phyloP scores from a whole-genome alignment of 2,113 vertebrate genomes.

The Xenotilapia longispinis region DNA sequence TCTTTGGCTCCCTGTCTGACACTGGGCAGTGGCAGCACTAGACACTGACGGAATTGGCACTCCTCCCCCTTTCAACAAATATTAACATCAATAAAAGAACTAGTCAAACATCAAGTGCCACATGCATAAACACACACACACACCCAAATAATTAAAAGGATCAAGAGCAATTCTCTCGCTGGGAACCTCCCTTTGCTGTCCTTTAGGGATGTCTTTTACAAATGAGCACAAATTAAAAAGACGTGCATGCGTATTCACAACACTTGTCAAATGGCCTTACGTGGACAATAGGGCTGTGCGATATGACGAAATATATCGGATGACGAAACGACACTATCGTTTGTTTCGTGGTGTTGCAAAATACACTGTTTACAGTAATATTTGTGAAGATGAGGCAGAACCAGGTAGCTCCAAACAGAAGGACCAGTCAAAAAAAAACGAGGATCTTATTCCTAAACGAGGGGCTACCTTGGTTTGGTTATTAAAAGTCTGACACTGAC shows the following conservation, averaged over 20 bases:
- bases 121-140: background rate
- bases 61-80: conserved; percentile 45
- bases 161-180: background rate
- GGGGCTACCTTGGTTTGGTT: background rate
- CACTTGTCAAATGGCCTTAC: background rate
- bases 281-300: background rate
- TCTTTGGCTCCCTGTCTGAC: conserved; percentile 63
- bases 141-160: background rate
- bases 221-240: background rate
- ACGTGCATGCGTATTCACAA: background rate
- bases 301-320: background rate
- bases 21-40: conserved; percentile 70
- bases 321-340: background rate
- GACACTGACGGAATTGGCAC: conserved; percentile 66
- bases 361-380: background rate
- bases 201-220: background rate
- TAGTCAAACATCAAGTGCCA: background rate
- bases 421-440: background rate
- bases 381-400: background rate
- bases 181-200: background rate
- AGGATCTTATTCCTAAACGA: background rate
- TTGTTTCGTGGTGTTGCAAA: background rate
- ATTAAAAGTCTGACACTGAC: background rate
- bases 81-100: background rate
- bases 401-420: background rate